Percentiles rank a stretch among this genome's conserved stretches.
These are phyloP conservation scores for Pyrochroa serraticornis DNA, from an alignment of 2,888 invertebrate genomes.

Conservation along the genomic window DNA sequence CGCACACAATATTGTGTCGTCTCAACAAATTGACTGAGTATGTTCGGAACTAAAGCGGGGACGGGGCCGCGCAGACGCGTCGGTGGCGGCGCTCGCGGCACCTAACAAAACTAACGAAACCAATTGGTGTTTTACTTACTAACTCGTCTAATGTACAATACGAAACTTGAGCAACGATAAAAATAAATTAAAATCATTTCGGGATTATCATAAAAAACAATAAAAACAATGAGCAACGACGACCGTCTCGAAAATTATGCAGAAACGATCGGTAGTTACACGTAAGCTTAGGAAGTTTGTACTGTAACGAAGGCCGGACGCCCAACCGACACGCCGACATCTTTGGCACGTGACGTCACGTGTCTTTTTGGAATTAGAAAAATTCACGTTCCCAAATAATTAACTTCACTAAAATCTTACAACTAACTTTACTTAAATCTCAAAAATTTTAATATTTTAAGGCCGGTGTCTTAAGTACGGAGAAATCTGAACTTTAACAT, in stretches of 20 bases:
- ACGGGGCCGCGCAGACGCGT: not conserved
- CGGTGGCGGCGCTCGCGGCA: no score
- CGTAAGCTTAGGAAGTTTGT: slow-evolving; percentile 37
- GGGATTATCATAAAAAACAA: slow-evolving; percentile 20
- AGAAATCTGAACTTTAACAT: no score
- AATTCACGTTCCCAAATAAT: no score
- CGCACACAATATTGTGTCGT: slow-evolving; percentile 5
- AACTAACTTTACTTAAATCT: no score
- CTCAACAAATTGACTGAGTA: slow-evolving; percentile 29
- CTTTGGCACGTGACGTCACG: no score
- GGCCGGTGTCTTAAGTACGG: no score
- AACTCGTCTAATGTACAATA: slow-evolving; percentile 18
- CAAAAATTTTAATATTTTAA: no score
- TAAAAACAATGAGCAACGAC: no score
- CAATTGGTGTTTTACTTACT: slow-evolving; percentile 32
- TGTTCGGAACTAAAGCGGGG: slow-evolving; percentile 3
- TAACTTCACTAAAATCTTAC: no score
- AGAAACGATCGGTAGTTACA: slow-evolving; percentile 9
- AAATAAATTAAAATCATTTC: slow-evolving; percentile 18
- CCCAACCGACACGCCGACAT: no score
- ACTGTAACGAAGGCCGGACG: slow-evolving; percentile 27
- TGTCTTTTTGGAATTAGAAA: no score
- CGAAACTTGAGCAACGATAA: slow-evolving; percentile 43
- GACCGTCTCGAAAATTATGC: no score
- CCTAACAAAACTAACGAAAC: not conserved